Evolutionary conservation across 1,140 invertebrate species (phyloP), one percentile per base, ranked within the genome.

Genomic region (Drosophila repleta): DNA sequence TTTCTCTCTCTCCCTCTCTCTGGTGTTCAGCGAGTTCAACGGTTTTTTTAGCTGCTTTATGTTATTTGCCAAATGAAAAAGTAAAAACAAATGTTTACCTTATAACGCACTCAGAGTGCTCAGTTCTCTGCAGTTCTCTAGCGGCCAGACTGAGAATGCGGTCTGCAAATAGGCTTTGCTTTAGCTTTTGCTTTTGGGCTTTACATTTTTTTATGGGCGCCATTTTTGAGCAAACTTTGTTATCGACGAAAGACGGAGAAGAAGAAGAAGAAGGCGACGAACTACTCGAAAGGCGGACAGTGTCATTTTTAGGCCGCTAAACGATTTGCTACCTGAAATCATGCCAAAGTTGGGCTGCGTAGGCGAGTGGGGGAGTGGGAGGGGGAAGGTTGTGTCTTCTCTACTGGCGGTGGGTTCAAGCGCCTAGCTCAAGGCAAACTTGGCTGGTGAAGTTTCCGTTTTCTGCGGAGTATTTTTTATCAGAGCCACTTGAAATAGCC

Each of bases 31-130:
- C 41, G 79, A 83, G 83, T 89, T 88, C 83, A 88, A 89, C 79
- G 79, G 65, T 76, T 88, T 35, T 29, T 29, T 35, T 35, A 11
- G 32, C 11, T 35, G 32, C 32, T 35, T 88, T 69, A 58, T 88
- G 76, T 70, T 88, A 88, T 88, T 88, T 88, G 76, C 83, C 79
- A 83, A 88, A 88, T 88, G 83, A 67, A 83, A 87, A 88, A 83
- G 76, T 79, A 74, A 83, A 78, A 88, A 79, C 73, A 88, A 88
- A 88, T 83, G 76, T 88, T 88, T 88, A 88, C 88, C 83, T 84
- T 83, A 71, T 55, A 75, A 68, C 70, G 75, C 68, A 79, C 75
- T 76, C 67, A 51, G 68, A 55, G 68, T 26, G 35, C 66, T 66
- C 67, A 55, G 68, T 26, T 43, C 66, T 66, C 67, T 56, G 41